A percentile compares a stretch with the other conserved stretches of the same genome.
These are phyloP conservation scores for Chesias legatella DNA, from an alignment of 2,888 invertebrate species.

Conservation along the genomic window DNA sequence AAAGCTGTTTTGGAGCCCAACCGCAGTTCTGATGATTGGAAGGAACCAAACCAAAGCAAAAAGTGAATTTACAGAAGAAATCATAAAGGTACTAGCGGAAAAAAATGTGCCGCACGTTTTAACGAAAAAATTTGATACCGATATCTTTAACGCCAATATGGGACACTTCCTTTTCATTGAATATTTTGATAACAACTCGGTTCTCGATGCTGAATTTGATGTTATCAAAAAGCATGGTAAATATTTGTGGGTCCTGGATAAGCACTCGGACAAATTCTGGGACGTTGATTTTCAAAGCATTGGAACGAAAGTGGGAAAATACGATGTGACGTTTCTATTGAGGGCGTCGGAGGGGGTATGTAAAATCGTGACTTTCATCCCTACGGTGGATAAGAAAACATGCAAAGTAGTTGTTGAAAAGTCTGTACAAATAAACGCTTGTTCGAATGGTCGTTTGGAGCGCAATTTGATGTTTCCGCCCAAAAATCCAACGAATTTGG, in stretches of 20 bases:
- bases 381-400: conserved; percentile 38
- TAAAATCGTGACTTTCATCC: conserved; percentile 39
- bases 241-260: conserved; percentile 39
- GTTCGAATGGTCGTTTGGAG: conserved; percentile 36
- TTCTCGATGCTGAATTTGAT: conserved; percentile 26
- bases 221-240: conserved; percentile 29
- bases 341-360: conserved; percentile 18
- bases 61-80: conserved; percentile 22
- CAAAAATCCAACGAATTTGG: conserved; percentile 43
- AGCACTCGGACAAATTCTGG: conserved; percentile 20
- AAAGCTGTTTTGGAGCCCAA: conserved; percentile 29
- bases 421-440: conserved; percentile 38
- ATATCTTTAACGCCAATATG: conserved; percentile 15
- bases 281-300: conserved; percentile 25
- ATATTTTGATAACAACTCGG: conserved; percentile 26
- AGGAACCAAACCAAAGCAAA: conserved; percentile 9
- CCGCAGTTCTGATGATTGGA: conserved; percentile 27
- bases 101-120: conserved; percentile 24
- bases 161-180: conserved; percentile 29
- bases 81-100: conserved; percentile 25
- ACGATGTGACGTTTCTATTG: conserved; percentile 43
- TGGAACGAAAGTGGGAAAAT: conserved; percentile 28
- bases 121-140: conserved; percentile 2
- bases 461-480: conserved; percentile 36
- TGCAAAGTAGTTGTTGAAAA: conserved; percentile 35